A percentile compares a stretch with the other conserved stretches of the same genome.
These are phyloP conservation scores for Gallinago media DNA, from an alignment of 2,113 vertebrate genomes.

Conservation along the genomic window DNA sequence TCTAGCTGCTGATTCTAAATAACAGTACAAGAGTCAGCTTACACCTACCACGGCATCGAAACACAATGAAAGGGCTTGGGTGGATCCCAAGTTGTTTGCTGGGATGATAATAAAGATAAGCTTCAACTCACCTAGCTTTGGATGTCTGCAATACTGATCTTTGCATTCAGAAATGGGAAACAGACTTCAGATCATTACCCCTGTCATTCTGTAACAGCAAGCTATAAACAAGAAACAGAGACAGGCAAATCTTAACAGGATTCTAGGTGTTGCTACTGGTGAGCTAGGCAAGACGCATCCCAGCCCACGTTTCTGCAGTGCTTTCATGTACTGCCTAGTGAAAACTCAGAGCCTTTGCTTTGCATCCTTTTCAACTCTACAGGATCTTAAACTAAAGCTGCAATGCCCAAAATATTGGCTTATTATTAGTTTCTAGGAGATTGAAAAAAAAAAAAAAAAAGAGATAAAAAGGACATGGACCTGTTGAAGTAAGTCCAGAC, in stretches of 20 bases:
- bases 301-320: background rate
- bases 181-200: background rate
- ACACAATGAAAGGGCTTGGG: background rate
- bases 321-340: background rate
- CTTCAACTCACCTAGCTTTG: background rate
- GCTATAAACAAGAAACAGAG: background rate
- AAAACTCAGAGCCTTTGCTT: background rate
- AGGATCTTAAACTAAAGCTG: background rate
- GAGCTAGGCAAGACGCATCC: background rate
- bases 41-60: background rate
- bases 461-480: background rate
- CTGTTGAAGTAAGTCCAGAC: background rate
- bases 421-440: background rate
- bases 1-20: background rate
- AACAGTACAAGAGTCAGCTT: background rate
- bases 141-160: background rate
- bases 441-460: background rate
- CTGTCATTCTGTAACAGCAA: background rate
- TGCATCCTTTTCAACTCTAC: background rate
- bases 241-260: background rate
- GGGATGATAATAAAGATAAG: background rate
- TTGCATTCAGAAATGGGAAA: background rate
- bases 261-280: background rate
- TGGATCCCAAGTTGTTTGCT: background rate
- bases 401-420: background rate